These are phyloP conservation scores for Luidia sarsii DNA, from an alignment of 53 echinoderm and acorn worm genomes.

Conservation along the genomic window DNA sequence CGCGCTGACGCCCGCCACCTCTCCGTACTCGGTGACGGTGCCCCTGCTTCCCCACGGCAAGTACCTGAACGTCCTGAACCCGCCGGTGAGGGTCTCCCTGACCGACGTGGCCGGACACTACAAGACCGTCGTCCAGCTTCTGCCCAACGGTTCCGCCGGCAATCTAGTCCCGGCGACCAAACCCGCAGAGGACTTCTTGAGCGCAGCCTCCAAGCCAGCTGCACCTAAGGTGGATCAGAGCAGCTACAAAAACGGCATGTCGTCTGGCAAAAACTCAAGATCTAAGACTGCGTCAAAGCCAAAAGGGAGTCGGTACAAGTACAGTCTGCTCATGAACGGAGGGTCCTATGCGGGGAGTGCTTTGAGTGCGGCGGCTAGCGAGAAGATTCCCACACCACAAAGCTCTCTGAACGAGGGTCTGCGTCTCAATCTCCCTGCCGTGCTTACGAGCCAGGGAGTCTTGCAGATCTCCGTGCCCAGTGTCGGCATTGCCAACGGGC, in stretches of 20 bases:
- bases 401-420: slow-evolving; percentile 25
- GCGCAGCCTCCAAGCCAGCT: slow-evolving; percentile 14
- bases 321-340: slow-evolving; percentile 94
- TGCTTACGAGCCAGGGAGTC: slow-evolving; percentile 55
- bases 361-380: not conserved
- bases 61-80: slow-evolving; percentile 36
- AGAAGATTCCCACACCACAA: not conserved
- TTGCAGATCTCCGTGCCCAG: slow-evolving; percentile 56
- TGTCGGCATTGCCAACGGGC: slow-evolving; percentile 48
- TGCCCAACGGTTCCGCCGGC: slow-evolving; percentile 19
- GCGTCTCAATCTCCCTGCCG: slow-evolving; percentile 44
- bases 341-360: slow-evolving; percentile 47
- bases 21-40: slow-evolving; percentile 22
- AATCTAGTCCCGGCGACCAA: not conserved
- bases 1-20: not conserved
- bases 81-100: slow-evolving; percentile 38
- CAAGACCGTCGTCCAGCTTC: slow-evolving; percentile 34
- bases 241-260: not conserved
- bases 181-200: not conserved
- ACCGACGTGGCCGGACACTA: slow-evolving; percentile 46
- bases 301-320: slow-evolving; percentile 90
- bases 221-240: slow-evolving; percentile 10
- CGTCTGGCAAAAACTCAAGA: slow-evolving; percentile 17
- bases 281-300: slow-evolving; percentile 48
- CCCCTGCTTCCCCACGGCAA: slow-evolving; percentile 38